Evolutionary conservation across 2,888 invertebrate species (phyloP), one percentile per base, ranked within the genome.

Genomic region (Xestia xanthographa): DNA sequence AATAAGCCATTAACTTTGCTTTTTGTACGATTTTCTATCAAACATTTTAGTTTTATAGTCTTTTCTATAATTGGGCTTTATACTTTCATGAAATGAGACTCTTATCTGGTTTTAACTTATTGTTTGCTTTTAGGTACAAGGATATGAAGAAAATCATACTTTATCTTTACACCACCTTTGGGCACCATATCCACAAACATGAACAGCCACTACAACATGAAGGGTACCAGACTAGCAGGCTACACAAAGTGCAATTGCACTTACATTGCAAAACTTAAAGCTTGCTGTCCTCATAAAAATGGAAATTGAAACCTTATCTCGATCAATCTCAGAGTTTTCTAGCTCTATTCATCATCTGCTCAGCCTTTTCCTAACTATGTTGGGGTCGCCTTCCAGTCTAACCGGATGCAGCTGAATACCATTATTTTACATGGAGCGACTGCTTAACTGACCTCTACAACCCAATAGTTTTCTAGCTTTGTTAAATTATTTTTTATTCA

Each of bases 1-100:
- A 87, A 87, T 88, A 82, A 76, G 69, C 74, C 41, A 86, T 79
- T 85, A 84, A 82, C 38, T 76, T 75, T 71, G 65, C 17, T 80
- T 80, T 86, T 77, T 72, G 66, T 70, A 79, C 60, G 66, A 80
- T 85, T 84, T 86, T 75, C 77, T 75, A 80, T 75, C 65, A 74
- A 84, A 77, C 34, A 72, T 71, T 73, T 80, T 66, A 67, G 26
- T 75, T 83, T 77, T 81, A 71, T 75, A 34, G 62, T 67, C 34
- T 70, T 75, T 72, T 43, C 34, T 63, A 79, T 79, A 66, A 86
- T 75, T 82, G 78, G 34, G 53, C 65, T 86, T 50, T 69, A n/a
- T 65, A 60, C 48, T 77, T 62, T 66, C 38, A 43, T 72, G 56
- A 71, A 65, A 84, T 71, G 29, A 22, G 38, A 58, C n/a, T 75